These are phyloP conservation scores for Drosophila atripex DNA, from an alignment of 2,888 invertebrate species.

Conservation along the genomic window DNA sequence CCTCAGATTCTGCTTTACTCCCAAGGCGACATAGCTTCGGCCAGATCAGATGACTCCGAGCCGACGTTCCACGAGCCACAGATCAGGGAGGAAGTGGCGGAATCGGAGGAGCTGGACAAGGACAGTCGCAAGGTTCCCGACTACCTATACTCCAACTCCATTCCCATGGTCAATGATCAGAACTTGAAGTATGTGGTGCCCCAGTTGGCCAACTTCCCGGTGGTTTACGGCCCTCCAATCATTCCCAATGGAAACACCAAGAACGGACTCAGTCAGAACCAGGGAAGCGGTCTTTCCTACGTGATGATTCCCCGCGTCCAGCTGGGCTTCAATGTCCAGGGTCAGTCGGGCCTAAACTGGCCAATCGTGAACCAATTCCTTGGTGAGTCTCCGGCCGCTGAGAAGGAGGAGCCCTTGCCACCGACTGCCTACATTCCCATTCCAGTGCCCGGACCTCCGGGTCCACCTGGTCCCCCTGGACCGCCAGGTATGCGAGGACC, in stretches of 20 bases:
- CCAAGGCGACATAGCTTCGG: constrained; percentile 50
- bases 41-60: constrained; percentile 36
- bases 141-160: constrained; percentile 73
- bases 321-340: constrained; percentile 76
- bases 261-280: constrained; percentile 41
- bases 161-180: constrained; percentile 72
- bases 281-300: constrained; percentile 44
- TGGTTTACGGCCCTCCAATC: constrained; percentile 60
- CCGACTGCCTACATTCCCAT: constrained; percentile 46
- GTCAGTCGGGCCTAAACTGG: constrained; percentile 64
- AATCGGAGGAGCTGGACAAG: constrained; percentile 60
- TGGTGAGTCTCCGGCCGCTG: constrained; percentile 21
- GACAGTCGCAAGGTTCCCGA: constrained; percentile 78
- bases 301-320: constrained; percentile 67
- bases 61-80: constrained; percentile 58
- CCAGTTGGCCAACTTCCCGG: constrained; percentile 61
- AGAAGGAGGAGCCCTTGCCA: constrained; percentile 57
- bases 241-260: constrained; percentile 34
- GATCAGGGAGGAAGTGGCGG: constrained; percentile 47
- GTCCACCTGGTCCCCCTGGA: constrained; percentile 65
- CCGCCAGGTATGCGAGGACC: constrained; percentile 40
- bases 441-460: constrained; percentile 67
- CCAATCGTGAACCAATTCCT: constrained; percentile 45
- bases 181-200: constrained; percentile 74
- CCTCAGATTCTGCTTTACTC: constrained; percentile 68